Conservation (phyloP, 1,140 invertebrate genomes). For the Conus betulinus region DNA sequence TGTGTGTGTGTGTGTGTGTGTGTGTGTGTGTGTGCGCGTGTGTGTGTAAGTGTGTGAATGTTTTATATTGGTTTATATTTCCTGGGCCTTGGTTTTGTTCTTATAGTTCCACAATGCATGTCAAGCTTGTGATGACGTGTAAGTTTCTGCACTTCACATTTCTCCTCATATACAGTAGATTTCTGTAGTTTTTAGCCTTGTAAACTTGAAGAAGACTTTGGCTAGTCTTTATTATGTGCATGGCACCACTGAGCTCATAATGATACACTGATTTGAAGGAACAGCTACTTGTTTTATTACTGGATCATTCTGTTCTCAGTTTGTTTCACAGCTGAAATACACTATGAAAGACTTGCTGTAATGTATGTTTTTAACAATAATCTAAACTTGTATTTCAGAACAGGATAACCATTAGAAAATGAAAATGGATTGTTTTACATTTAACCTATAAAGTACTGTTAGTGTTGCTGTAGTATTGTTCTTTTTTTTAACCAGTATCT, state of each 20-base stretch:
- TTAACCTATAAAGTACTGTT: too few relatives aligned
- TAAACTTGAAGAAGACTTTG: not conserved
- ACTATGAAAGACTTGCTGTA: too few relatives aligned
- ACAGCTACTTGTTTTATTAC: too few relatives aligned
- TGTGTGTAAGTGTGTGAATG: not conserved
- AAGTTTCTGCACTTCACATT: not conserved
- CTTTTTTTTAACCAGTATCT: not conserved
- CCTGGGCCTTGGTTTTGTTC: not conserved
- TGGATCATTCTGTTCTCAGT: too few relatives aligned
- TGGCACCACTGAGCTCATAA: not conserved
- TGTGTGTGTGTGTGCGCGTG: not conserved
- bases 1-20: not conserved
- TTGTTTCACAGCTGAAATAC: too few relatives aligned
- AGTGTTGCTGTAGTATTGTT: too few relatives aligned
- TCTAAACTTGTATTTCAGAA: too few relatives aligned
- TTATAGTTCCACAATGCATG: not conserved
- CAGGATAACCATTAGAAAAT: too few relatives aligned
- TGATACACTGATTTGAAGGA: not conserved
- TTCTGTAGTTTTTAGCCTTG: not conserved
- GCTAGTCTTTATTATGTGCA: not conserved
- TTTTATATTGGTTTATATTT: not conserved
- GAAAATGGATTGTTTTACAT: too few relatives aligned
- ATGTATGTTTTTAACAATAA: too few relatives aligned
- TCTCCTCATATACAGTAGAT: not conserved
- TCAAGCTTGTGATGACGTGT: conserved; percentile 2